Conservation (phyloP, 2,113 vertebrate species). For the Regulus satrapa region DNA sequence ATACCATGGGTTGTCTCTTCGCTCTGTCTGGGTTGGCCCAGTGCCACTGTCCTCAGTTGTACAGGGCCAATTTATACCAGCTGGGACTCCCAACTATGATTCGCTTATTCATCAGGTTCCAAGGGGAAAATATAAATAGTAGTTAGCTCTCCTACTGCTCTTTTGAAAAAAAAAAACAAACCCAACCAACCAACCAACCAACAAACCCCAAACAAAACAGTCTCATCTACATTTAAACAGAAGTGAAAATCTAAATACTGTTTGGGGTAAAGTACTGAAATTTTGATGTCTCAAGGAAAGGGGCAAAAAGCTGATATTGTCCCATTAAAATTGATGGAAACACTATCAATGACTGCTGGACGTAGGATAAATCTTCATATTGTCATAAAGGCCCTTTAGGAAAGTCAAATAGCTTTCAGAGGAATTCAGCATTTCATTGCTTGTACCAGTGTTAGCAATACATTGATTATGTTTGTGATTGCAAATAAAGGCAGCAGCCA, state of each 20-base stretch:
- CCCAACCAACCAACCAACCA: too few relatives aligned
- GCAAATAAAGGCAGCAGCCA: background rate
- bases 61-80: background rate
- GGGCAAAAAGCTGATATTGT: background rate
- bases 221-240: background rate
- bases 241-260: background rate
- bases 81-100: background rate
- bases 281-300: background rate
- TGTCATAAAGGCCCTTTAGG: background rate
- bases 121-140: background rate
- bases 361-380: background rate
- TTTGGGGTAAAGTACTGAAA: background rate
- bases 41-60: background rate
- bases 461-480: background rate
- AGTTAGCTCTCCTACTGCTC: background rate
- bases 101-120: slow-evolving; percentile 25
- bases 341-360: background rate
- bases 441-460: background rate
- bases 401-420: background rate
- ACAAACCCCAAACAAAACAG: background rate
- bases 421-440: background rate
- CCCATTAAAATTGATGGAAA: background rate
- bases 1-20: background rate
- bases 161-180: background rate
- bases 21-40: background rate